Base-by-base conservation (phyloP, 2,113 vertebrate species). In the Oenanthe oenanthe region DNA sequence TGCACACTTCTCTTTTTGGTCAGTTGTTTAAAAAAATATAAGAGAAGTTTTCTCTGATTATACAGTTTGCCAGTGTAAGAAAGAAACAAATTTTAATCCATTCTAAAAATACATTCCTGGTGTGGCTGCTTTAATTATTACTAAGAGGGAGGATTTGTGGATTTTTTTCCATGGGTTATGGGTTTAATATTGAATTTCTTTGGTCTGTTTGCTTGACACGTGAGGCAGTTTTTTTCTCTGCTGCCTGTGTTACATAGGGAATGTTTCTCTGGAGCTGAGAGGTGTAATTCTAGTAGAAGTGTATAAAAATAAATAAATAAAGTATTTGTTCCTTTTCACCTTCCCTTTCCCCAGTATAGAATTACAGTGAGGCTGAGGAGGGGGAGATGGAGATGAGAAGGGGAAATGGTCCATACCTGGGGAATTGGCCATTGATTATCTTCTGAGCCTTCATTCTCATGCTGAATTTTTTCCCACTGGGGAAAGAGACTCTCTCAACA, bases 11-110 rank as follows among this genome's bases (percentile, higher is more conserved):
- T 84, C 53, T n/a, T 50, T 85, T 76, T 13, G 6, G 34, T 66
- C 58, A 62, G 31, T 28, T 53, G 11, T 66, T 62, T 6, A 7
- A 50, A 70, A 58, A 40, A 29, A 17, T 3, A 32, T 22, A 42
- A 29, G 62, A 61, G 54, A 40, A 83, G 34, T 48, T 48, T 77
- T 73, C 62, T 76, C 24, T 70, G 66, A 78, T 73, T 38, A 17
- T 68, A 7, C 31, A 45, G 13, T 81, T 92, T 71, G 31, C 31
- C 75, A 43, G 0, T 73, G 24, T 82, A 58, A 94, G 88, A 83
- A 92, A 68, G 38, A 85, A 88, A 48, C 68, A 40, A 63, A 79
- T 92, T 88, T 88, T 94, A 95, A 96, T 92, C 75, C 60, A 2
- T 57, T 88, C 88, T 91, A 93, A 91, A 86, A 94, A 86, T 86